Evolutionary conservation across 2,888 invertebrate species (phyloP).

Genomic region (Macrostomum cliftonense): DNA sequence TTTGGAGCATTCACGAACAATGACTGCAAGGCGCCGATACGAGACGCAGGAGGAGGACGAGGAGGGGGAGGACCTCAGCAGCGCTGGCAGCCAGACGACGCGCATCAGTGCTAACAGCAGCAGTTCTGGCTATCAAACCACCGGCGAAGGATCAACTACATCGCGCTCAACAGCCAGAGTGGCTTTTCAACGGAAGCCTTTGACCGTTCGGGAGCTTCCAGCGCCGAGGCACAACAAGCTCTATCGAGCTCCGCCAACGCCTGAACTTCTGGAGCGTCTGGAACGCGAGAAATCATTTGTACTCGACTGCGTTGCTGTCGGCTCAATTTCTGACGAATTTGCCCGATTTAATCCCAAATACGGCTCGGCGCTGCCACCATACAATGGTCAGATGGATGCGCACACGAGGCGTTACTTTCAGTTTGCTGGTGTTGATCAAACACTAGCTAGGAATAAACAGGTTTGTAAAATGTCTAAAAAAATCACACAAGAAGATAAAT

Average conservation of each 20-base stretch:
- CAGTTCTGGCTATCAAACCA: too few relatives aligned
- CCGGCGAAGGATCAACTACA: too few relatives aligned
- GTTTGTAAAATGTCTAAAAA: neutral
- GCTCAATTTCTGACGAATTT: constrained; percentile 6
- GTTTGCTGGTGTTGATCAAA: neutral
- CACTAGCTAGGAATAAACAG: neutral
- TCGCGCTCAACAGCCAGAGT: too few relatives aligned
- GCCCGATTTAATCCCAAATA: constrained; percentile 8
- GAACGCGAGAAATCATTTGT: constrained; percentile 4
- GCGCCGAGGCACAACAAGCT: neutral
- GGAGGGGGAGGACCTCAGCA: too few relatives aligned
- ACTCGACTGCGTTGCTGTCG: constrained; percentile 8
- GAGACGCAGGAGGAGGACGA: too few relatives aligned
- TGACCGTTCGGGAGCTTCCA: too few relatives aligned
- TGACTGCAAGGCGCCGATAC: too few relatives aligned
- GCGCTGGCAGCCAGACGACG: too few relatives aligned
- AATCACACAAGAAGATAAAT: too few relatives aligned
- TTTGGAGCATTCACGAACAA: too few relatives aligned
- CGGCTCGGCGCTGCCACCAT: constrained; percentile 10
- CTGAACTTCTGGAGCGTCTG: neutral
- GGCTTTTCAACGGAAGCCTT: too few relatives aligned
- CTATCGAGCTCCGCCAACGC: constrained; percentile 8
- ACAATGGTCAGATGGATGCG: neutral
- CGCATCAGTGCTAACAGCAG: too few relatives aligned
- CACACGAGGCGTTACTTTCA: neutral